Base-by-base conservation (phyloP, 2,113 vertebrate species). In the Cettia cetti region DNA sequence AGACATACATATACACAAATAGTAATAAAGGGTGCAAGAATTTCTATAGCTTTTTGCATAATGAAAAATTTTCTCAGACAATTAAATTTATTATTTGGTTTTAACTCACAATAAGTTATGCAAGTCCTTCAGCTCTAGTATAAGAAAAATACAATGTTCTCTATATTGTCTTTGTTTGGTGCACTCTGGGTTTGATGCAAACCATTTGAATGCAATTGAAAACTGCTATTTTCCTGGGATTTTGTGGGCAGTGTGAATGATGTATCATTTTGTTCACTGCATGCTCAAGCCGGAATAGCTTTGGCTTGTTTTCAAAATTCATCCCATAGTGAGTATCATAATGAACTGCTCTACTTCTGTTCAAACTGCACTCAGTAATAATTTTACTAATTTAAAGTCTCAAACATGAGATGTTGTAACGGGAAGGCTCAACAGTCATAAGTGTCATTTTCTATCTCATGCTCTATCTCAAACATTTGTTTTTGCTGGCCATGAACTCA, bases 401-500 rank as follows among this genome's bases (percentile, higher is more conserved):
- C 71, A 90, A 66, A 47, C 17, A 45, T 23, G 56, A 89, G n/a
- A 52, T 63, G 13, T 40, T 71, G 66, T 53, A 93, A 80, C 5
- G 11, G 75, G 82, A 61, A 85, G 30, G 42, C 39, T 85, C 84
- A 88, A 63, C 74, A 90, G 64, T 70, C 30, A 0, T 11, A 94
- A 56, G 49, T 49, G 63, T 80, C n/a, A 80, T 95, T 93, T 95
- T 80, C 47, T 63, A 44, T 70, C 50, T 91, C 75, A 59, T 52
- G 71, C 27, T 94, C 78, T 39, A 70, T 74, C 63, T 93, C 75
- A 84, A 42, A 59, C 50, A 57, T 91, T 96, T 94, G 40, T 80
- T 95, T 97, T 95, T 74, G 7, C 75, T 88, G 54, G 39, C 47
- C 75, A 60, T 77, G 75, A 93, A 90, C 68, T 91, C 79, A 95